These are phyloP conservation scores for Baryphthengus martii DNA, from an alignment of 2,113 vertebrate genomes.

Conservation along the genomic window DNA sequence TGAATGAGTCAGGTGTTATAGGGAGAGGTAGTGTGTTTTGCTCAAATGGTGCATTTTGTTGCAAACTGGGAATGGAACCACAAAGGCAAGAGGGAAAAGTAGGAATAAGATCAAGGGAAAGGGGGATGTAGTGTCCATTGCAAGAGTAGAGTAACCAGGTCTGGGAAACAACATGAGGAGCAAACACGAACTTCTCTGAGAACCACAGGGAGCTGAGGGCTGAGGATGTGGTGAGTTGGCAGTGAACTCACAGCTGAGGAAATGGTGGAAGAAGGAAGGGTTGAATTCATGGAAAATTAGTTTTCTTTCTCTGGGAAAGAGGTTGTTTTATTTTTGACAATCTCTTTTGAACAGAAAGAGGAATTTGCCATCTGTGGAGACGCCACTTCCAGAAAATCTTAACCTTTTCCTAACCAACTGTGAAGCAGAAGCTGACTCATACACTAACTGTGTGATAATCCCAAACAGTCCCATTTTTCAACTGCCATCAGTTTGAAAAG, in stretches of 20 bases:
- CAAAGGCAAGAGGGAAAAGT: neutral
- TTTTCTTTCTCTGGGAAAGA: constrained; percentile 57
- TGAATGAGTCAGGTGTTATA: neutral
- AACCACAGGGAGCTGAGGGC: neutral
- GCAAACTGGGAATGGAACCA: neutral
- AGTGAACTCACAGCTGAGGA: constrained; percentile 16
- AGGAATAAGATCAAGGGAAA: neutral
- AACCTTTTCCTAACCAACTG: neutral
- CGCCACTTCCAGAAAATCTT: constrained; percentile 41
- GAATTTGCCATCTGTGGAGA: constrained; percentile 59
- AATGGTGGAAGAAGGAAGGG: constrained; percentile 36
- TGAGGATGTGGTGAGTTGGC: constrained; percentile 21
- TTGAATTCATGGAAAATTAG: constrained; percentile 53
- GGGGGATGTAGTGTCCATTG: neutral
- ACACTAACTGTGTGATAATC: neutral
- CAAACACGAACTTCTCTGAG: neutral
- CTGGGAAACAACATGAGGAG: neutral
- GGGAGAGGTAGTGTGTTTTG: neutral
- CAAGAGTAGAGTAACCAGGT: neutral
- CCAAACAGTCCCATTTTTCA: neutral
- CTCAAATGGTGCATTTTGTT: neutral
- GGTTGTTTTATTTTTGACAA: constrained; percentile 39
- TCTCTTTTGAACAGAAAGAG: constrained; percentile 56
- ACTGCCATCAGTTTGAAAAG: neutral
- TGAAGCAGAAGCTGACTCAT: neutral